phyloP scores from a whole-genome alignment of 2,113 vertebrate genomes.

The Glareola pratincola region DNA sequence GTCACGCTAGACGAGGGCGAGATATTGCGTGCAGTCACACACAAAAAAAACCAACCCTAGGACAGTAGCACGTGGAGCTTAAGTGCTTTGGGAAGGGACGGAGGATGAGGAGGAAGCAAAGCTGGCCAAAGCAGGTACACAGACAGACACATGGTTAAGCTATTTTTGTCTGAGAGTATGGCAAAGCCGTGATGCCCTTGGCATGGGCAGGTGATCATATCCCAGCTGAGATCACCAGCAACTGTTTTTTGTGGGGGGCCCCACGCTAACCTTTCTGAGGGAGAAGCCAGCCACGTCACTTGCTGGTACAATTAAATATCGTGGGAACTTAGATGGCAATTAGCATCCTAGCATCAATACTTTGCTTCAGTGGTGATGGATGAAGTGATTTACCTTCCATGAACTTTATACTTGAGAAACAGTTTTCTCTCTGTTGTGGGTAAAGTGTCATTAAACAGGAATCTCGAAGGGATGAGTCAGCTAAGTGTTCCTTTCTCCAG shows the following conservation, averaged over 20 bases:
- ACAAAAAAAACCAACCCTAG: neutral
- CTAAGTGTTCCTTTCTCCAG: neutral
- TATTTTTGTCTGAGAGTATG: neutral
- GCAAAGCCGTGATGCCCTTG: neutral
- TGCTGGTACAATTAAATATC: neutral
- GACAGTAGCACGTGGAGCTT: neutral
- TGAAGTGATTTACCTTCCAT: neutral
- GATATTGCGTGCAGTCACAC: neutral
- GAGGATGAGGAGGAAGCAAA: neutral
- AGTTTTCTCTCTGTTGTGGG: neutral
- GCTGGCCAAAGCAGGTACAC: neutral
- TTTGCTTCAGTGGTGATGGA: neutral
- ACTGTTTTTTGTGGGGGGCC: neutral
- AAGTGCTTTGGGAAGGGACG: neutral
- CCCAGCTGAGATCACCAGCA: neutral
- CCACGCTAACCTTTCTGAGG: neutral
- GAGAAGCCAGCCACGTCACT: neutral
- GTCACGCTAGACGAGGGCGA: neutral
- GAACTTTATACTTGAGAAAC: neutral
- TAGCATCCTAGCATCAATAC: neutral
- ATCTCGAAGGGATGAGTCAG: constrained; percentile 3
- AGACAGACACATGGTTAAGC: rapidly evolving
- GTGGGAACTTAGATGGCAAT: neutral
- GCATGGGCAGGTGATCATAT: neutral
- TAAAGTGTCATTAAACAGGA: neutral